Percentiles rank a stretch among this genome's conserved stretches.
Conservation (phyloP, 2,797 vertebrate species). For the Macropus fuliginosus region DNA sequence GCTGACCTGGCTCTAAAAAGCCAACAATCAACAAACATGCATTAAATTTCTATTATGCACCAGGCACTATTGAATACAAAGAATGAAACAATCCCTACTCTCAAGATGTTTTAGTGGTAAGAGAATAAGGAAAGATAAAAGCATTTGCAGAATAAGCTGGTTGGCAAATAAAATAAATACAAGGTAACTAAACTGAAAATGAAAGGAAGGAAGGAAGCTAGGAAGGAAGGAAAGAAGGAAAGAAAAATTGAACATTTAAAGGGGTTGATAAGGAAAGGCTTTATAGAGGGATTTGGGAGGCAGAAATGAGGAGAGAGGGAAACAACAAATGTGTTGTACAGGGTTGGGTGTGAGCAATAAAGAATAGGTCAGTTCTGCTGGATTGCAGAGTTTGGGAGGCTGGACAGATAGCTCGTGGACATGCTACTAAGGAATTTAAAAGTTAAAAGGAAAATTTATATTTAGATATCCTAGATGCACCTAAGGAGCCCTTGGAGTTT, state of each 20-base stretch:
- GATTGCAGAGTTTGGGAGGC: not conserved
- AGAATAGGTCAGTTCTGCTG: not conserved
- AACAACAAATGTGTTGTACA: not conserved
- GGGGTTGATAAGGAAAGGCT: not conserved
- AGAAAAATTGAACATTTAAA: no score
- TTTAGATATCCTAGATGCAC: not conserved
- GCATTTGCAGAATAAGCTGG: not conserved
- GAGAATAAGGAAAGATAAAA: not conserved
- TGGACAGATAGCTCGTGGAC: not conserved
- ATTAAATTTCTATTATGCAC: not conserved
- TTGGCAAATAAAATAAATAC: not conserved
- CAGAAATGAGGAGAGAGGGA: not conserved
- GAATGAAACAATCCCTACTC: not conserved
- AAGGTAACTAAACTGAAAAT: not conserved
- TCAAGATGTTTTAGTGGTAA: not conserved
- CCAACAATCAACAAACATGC: not conserved
- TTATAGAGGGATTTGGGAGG: not conserved
- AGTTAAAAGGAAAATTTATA: not conserved
- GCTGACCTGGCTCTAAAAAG: not conserved
- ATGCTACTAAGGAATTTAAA: not conserved
- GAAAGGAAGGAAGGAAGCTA: not conserved
- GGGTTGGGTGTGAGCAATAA: not conserved
- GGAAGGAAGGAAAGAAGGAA: not conserved
- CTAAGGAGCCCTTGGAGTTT: not conserved
- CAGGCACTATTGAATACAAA: not conserved